Evolutionary conservation across 2,888 invertebrate species (phyloP).

Genomic region (Clostera curtula): DNA sequence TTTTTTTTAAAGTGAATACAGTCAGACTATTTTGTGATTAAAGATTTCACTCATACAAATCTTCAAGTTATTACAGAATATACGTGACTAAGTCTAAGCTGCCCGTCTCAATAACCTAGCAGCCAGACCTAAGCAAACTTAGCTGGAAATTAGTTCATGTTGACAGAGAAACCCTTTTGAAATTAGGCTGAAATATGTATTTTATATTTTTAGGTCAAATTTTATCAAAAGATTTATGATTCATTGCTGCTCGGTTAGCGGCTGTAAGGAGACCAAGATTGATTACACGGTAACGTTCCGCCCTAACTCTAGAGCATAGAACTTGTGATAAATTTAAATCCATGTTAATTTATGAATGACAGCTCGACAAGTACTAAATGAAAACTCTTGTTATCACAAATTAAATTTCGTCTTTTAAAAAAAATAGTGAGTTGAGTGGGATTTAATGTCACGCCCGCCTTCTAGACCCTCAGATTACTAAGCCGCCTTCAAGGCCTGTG

Average conservation of each 20-base stretch:
- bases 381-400: too few species aligned
- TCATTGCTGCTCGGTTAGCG: conserved; percentile 1
- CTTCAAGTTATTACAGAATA: conserved; percentile 4
- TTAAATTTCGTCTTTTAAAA: too few species aligned
- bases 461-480: too few species aligned
- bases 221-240: not conserved
- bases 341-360: too few species aligned
- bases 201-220: conserved; percentile 4
- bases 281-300: conserved; percentile 1
- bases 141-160: conserved; percentile 17
- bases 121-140: conserved; percentile 17
- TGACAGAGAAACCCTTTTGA: conserved; percentile 16
- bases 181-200: conserved; percentile 7
- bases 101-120: conserved; percentile 12
- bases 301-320: not conserved
- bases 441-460: too few species aligned
- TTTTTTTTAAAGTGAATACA: too few species aligned
- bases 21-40: too few species aligned
- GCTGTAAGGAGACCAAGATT: conserved; percentile 1
- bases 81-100: conserved; percentile 17
- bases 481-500: too few species aligned
- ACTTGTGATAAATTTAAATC: too few species aligned
- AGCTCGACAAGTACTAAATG: too few species aligned
- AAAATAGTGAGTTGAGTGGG: too few species aligned
- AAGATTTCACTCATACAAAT: too few species aligned